phyloP scores from a whole-genome alignment of 2,888 invertebrate species.

The Frankliniella fusca region DNA sequence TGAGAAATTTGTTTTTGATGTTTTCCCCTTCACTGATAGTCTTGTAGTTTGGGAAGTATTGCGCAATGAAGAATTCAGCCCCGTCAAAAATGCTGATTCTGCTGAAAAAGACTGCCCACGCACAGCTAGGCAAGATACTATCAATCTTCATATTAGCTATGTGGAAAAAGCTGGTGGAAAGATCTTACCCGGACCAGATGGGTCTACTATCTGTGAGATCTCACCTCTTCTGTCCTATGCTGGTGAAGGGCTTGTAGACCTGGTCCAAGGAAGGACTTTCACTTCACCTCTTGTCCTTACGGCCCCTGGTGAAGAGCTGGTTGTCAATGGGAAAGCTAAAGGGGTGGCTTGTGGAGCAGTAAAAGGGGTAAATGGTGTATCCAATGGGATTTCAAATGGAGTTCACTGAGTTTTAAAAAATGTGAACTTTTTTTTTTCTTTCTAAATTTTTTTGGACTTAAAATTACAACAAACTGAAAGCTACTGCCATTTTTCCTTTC shows the following conservation, averaged over 20 bases:
- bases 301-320: slow-evolving; percentile 37
- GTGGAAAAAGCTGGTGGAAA: slow-evolving; percentile 76
- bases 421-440: too few relatives aligned
- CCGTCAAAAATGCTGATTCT: slow-evolving; percentile 88
- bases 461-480: background rate
- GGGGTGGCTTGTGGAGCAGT: slow-evolving; percentile 13
- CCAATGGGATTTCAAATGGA: background rate
- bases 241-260: slow-evolving; percentile 74
- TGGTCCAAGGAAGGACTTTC: slow-evolving; percentile 64
- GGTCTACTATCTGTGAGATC: slow-evolving; percentile 68
- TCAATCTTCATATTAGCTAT: slow-evolving; percentile 71
- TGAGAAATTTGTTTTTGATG: slow-evolving; percentile 99
- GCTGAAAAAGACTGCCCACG: slow-evolving; percentile 86
- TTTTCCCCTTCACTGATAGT: slow-evolving; percentile 86
- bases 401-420: background rate
- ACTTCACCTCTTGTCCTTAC: slow-evolving; percentile 59
- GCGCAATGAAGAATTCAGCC: slow-evolving; percentile 91
- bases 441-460: too few relatives aligned
- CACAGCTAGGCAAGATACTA: slow-evolving; percentile 75
- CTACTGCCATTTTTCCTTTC: background rate
- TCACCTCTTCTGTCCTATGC: slow-evolving; percentile 86
- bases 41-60: slow-evolving; percentile 91
- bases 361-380: background rate
- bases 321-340: slow-evolving; percentile 32
- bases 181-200: slow-evolving; percentile 58